Evolutionary conservation across 2,113 vertebrate species (phyloP).

Genomic region (Ptychochromis oligacanthus): DNA sequence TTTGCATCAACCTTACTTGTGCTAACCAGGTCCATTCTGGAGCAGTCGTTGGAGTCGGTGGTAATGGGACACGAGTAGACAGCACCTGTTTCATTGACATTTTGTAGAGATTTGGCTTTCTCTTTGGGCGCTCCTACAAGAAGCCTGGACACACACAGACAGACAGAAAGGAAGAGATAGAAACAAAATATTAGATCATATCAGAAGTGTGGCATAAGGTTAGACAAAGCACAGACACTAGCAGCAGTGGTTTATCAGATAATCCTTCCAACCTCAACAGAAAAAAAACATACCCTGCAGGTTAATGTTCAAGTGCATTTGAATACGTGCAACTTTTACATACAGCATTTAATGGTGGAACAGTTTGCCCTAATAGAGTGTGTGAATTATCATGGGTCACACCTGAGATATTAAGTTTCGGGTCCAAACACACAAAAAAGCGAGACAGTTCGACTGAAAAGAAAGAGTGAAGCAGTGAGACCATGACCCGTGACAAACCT

Average conservation of each 20-base stretch:
- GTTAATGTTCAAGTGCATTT: background rate
- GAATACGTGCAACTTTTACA: background rate
- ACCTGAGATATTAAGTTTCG: conserved; percentile 3
- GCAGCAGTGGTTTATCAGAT: conserved; percentile 22
- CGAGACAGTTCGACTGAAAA: background rate
- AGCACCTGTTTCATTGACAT: conserved; percentile 86
- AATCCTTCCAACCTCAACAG: conserved; percentile 18
- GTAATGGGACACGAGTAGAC: conserved; percentile 90
- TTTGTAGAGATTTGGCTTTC: conserved; percentile 61
- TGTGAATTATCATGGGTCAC: background rate
- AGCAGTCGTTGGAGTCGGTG: conserved; percentile 79
- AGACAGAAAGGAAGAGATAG: conserved; percentile 30
- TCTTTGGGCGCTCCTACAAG: conserved; percentile 89
- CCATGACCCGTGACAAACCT: conserved; percentile 56
- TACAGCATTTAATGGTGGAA: background rate
- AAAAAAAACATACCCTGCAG: background rate
- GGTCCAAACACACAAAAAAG: background rate
- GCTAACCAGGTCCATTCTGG: conserved; percentile 83
- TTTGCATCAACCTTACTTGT: conserved; percentile 77
- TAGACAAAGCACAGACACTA: conserved; percentile 13
- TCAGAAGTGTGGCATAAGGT: conserved; percentile 14
- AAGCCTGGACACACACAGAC: conserved; percentile 78
- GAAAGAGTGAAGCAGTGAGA: conserved; percentile 14
- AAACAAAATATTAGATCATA: conserved; percentile 30
- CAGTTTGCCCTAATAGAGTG: background rate